Evolutionary conservation across 2,113 vertebrate genomes (phyloP), one percentile per base, ranked within the genome.

Genomic region (Eira barbara): DNA sequence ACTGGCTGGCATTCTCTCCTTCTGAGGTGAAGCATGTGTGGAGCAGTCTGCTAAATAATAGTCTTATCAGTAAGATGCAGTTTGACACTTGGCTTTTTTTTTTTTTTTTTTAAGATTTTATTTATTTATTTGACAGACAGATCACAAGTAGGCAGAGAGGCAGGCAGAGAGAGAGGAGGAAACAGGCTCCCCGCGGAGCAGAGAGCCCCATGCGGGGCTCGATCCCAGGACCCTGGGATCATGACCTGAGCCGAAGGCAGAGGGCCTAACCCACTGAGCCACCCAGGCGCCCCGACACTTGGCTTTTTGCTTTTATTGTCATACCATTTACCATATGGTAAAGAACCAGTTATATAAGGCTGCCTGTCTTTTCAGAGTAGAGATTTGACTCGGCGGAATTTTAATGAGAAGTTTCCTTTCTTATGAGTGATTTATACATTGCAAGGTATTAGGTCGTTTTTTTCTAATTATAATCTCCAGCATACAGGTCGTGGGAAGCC

Each of bases 11-110:
- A 52, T 34, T 89, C 97, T 25, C 92, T 96, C 69, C 96, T 89
- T 98, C 97, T 81, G 96, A 96, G 81, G 20, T 89, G 74, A 18
- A 98, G 94, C 99, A 99, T 98, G 98, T 99, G 98, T 98, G 98
- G 69, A 98, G 96, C 97, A 98, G 98, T 97, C 94, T 94, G 92
- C 97, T 97, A 98, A 97, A 98, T 96, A 97, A 71, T 29, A 93
- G 97, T 91, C 98, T 98, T 98, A 98, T 98, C 98, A 97, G 92
- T 97, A 86, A 97, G 97, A 94, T 98, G 95, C 18, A 97, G 96
- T 94, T 98, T 95, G 94, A 97, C 94, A 97, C 96, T 98, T 96
- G 93, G 96, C 98, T 96, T 97, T 98, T 92, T 80, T n/a, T n/a
- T n/a, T n/a, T n/a, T n/a, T n/a, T n/a, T n/a, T n/a, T n/a, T n/a